Base-by-base conservation (phyloP, 1,140 invertebrate genomes). In the Diabrotica virgifera region DNA sequence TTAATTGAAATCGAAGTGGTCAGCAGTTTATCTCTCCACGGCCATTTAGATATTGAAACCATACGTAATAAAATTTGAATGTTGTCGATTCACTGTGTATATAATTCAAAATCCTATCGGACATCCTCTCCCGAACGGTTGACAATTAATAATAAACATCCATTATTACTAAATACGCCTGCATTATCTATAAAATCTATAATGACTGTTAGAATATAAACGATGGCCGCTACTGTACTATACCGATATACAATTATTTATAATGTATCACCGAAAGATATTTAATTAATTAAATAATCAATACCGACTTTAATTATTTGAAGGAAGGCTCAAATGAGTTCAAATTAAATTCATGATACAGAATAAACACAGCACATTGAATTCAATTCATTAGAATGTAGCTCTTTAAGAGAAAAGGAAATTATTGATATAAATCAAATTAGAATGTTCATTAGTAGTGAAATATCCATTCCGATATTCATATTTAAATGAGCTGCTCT, bases 241-340 rank as follows among this genome's bases (percentile, higher is more conserved):
- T n/a, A 46, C 8, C 40, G 55, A n/a, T 11, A 37, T 37, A 59
- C 38, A 59, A 38, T 59, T 14, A 59, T 59, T 12, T 36, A 37
- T 58, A 58, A 50, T 59, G 40, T 51, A 59, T 59, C 0, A 13
- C 46, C 13, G 58, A 38, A 50, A 59, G 40, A 59, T 59, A 59
- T 51, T 59, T 59, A 14, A 59, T 51, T 59, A 51, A 59, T 59
- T 59, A 59, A 46, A 59, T 50, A 59, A 59, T 59, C 58, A 51
- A 50, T 59, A 59, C 11, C 9, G 6, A 59, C 46, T 59, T 59
- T 50, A 59, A 59, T 59, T 50, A 59, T 59, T 59, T 36, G 58
- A 59, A 59, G 58, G 36, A 24, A 36, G 38, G 40, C 38, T 59
- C n/a, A 8, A 59, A 50, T 59, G 58, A 59, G 38, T 38, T 50